Percentiles rank a stretch among this genome's conserved stretches.
phyloP scores from a whole-genome alignment of 2,113 vertebrate species.

The Hyperopisus bebe region DNA sequence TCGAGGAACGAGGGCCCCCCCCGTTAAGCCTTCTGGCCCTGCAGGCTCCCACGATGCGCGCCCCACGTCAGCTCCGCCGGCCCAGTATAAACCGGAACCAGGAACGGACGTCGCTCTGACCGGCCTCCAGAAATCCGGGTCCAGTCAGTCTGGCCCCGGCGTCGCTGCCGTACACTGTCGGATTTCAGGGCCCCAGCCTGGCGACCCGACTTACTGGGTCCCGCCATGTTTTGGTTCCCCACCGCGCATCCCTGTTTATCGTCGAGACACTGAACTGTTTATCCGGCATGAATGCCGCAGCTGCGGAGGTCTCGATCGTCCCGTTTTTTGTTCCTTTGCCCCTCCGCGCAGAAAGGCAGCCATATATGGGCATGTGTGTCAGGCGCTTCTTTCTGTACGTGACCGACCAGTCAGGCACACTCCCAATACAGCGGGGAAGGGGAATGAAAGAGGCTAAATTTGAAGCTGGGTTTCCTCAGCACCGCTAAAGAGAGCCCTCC shows the following conservation, averaged over 20 bases:
- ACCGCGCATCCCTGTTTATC: constrained; percentile 18
- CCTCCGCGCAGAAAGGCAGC: constrained; percentile 5
- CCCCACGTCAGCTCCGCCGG: not conserved
- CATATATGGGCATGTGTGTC: constrained; percentile 25
- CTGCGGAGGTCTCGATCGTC: constrained; percentile 22
- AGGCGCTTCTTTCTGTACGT: constrained; percentile 6
- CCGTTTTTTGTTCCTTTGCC: not conserved
- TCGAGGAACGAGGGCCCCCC: constrained; percentile 8
- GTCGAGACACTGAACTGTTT: constrained; percentile 24
- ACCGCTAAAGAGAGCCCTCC: not conserved
- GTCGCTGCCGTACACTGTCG: not conserved
- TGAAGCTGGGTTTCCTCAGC: constrained; percentile 4
- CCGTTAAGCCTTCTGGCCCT: not conserved
- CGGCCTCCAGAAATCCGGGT: not conserved
- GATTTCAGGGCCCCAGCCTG: not conserved
- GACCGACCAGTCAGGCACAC: not conserved
- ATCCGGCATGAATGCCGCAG: constrained; percentile 24
- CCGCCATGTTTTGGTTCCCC: not conserved
- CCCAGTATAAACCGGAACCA: not conserved
- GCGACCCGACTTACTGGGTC: not conserved
- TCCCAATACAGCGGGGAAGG: not conserved
- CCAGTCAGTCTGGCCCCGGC: not conserved
- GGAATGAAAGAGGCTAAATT: constrained; percentile 18
- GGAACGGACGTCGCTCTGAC: not conserved
- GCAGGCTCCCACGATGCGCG: not conserved